phyloP scores from a whole-genome alignment of 2,888 invertebrate genomes.

The Fissipunctia ypsillon region DNA sequence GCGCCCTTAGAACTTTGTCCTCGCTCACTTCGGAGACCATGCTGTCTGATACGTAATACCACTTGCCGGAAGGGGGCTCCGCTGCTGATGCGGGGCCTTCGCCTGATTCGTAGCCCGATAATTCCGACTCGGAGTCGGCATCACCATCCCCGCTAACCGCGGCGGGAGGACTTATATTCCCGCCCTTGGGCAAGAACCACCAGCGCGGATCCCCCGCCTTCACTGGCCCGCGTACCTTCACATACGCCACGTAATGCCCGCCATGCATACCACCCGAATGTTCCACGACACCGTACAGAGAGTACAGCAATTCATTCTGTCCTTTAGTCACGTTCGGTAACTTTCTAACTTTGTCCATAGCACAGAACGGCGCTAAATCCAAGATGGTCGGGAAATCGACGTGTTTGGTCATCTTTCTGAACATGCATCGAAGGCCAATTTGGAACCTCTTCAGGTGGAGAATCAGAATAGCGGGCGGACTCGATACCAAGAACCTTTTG shows the following conservation, averaged over 20 bases:
- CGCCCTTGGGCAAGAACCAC: constrained; percentile 93
- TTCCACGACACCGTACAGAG: constrained; percentile 98
- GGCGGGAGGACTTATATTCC: constrained; percentile 88
- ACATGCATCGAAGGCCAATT: constrained; percentile 93
- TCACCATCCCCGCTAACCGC: constrained; percentile 84
- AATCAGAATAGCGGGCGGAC: constrained; percentile 98
- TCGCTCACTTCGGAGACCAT: constrained; percentile 95
- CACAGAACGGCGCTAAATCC: constrained; percentile 97
- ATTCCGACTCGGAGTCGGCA: constrained; percentile 90
- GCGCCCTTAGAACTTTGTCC: constrained; percentile 94
- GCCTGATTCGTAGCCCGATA: constrained; percentile 90
- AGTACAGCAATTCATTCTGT: constrained; percentile 94
- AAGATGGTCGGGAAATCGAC: constrained; percentile 96
- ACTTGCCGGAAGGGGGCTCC: constrained; percentile 92
- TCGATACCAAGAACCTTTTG: constrained; percentile 96
- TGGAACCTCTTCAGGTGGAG: constrained; percentile 99
- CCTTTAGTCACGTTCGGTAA: constrained; percentile 91
- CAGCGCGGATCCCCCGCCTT: constrained; percentile 92
- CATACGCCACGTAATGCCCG: constrained; percentile 97
- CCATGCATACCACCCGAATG: constrained; percentile 98
- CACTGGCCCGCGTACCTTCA: constrained; percentile 94
- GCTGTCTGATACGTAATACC: constrained; percentile 98
- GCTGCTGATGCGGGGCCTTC: constrained; percentile 81
- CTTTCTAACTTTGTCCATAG: constrained; percentile 91
- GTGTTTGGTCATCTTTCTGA: constrained; percentile 95